These are phyloP conservation scores for Plodia interpunctella DNA, from an alignment of 1,140 invertebrate genomes.

Conservation along the genomic window DNA sequence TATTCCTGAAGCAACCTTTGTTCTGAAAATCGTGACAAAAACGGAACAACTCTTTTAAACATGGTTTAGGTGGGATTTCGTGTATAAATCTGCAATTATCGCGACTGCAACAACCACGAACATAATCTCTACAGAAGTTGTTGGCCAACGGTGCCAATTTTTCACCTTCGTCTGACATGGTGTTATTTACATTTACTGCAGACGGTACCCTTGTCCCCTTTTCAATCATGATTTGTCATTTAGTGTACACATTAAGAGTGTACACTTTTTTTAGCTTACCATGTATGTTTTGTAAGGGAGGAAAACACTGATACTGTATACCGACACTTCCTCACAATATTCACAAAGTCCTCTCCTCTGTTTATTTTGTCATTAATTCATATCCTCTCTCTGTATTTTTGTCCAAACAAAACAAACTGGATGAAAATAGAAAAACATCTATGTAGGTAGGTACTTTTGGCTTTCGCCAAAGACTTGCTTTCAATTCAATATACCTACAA, in stretches of 20 bases:
- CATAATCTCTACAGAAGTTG: conserved; percentile 60
- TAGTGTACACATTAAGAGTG: background rate
- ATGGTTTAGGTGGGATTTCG: conserved; percentile 51
- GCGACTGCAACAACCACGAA: conserved; percentile 54
- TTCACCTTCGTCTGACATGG: conserved; percentile 48
- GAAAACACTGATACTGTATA: background rate
- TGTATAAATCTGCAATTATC: conserved; percentile 64
- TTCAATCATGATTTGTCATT: conserved; percentile 29
- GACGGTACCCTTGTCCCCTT: conserved; percentile 25
- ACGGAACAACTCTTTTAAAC: conserved; percentile 58
- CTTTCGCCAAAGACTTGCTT: too few species aligned
- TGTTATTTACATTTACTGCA: conserved; percentile 24
- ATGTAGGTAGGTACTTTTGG: too few species aligned
- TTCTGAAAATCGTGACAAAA: conserved; percentile 72
- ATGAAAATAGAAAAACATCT: too few species aligned
- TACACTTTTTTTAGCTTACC: background rate
- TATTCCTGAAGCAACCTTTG: conserved; percentile 62
- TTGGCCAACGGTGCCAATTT: conserved; percentile 32
- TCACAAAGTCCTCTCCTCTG: too few species aligned
- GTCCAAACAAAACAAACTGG: too few species aligned
- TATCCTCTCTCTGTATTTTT: too few species aligned
- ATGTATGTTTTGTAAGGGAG: background rate
- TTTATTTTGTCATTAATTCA: too few species aligned
- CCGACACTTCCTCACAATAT: too few species aligned
- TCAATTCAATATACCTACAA: too few species aligned